Base-by-base conservation (phyloP, 1,140 invertebrate genomes). In the Andrena cerasifolii region DNA sequence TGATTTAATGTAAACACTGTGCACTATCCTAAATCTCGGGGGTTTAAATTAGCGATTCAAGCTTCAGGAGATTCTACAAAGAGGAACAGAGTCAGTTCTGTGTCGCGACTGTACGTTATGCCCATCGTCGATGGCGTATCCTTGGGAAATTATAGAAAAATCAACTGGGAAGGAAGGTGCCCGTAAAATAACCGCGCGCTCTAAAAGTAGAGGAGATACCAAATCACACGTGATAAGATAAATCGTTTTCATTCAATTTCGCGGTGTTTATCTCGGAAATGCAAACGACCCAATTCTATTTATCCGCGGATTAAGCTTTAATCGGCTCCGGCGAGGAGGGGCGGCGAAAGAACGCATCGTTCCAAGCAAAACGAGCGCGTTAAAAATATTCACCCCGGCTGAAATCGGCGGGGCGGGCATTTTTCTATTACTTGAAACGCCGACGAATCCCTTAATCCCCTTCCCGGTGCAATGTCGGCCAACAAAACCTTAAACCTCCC, bases 401-500 rank as follows among this genome's bases (percentile, higher is more conserved):
- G 49, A 14, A n/a, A 47, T 14, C 40, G 54, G 28, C 21, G 24
- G 10, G 36, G 28, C 12, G 49, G 43, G 31, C 16, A 49, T 21
- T 51, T 63, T 63, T 26, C n/a, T 40, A 67, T 58, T 67, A 58
- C 40, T 67, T 36, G 45, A 66, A 75, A 45, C 63, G 10, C 12
- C 40, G 6, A 43, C 54, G 72, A 66, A 75, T 68, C 65, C 51
- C 28, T 66, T 75, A 75, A 75, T 75, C 72, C 74, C 33, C 24
- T 49, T 59, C 8, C 33, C 43, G 43, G 47, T 14, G 59, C 36
- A 28, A 47, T 63, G 40, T 65, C 14, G 33, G 26, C 40, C 18
- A 33, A 59, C 53, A 43, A 51, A 59, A 36, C 63, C 65, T 61
- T 59, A 51, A 68, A 68, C 63, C 53, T 28, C 53, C 47, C 31